Conservation (phyloP, 1,140 invertebrate genomes). For the Drosophila teissieri region DNA sequence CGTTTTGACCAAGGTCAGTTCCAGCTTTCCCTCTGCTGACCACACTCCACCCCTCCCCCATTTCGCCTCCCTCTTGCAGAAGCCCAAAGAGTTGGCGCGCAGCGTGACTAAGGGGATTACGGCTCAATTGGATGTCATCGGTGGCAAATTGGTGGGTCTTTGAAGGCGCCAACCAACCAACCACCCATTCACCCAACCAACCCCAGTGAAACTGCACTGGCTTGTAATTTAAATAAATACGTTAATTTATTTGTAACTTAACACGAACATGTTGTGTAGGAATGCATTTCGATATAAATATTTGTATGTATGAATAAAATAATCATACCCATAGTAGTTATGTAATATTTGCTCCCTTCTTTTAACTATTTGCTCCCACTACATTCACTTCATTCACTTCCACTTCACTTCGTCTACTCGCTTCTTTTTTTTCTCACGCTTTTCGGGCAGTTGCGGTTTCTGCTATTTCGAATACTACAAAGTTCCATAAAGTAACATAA, state of each 20-base stretch:
- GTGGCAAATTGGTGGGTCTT: conserved; percentile 86
- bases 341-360: conserved; percentile 37
- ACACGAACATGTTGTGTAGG: conserved; percentile 63
- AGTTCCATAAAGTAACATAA: conserved; percentile 41
- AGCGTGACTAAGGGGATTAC: conserved; percentile 85
- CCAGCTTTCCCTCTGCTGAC: conserved; percentile 8
- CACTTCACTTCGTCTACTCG: not conserved
- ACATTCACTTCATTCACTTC: not conserved
- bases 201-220: too few relatives aligned
- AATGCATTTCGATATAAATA: conserved; percentile 69
- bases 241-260: conserved; percentile 81
- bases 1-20: conserved; percentile 36
- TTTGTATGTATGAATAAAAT: conserved; percentile 49
- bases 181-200: too few relatives aligned
- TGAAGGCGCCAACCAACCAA: conserved; percentile 12
- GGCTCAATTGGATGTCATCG: conserved; percentile 86
- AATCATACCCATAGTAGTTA: conserved; percentile 35
- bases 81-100: conserved; percentile 85
- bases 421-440: conserved; percentile 14
- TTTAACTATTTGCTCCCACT: conserved; percentile 21
- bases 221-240: conserved; percentile 76
- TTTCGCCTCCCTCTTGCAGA: conserved; percentile 70
- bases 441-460: conserved; percentile 55
- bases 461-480: conserved; percentile 40
- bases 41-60: not conserved